Base-by-base conservation (phyloP, 2,113 vertebrate genomes). In the Stigmatopora argus region DNA sequence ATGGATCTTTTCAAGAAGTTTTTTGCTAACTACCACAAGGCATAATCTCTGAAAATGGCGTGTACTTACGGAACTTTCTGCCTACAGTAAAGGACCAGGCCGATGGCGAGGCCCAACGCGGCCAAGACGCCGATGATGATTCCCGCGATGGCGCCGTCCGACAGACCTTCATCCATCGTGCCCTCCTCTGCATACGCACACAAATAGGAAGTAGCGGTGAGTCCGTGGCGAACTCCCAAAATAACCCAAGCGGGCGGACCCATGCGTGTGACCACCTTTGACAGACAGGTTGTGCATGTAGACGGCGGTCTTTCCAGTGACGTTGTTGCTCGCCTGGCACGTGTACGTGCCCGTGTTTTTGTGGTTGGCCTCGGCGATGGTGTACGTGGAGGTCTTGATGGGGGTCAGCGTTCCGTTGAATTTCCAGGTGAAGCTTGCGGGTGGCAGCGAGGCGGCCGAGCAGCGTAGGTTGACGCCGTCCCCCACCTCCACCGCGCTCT, bases 101-200 rank as follows among this genome's bases (percentile, higher is more conserved):
- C 84, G 13, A 80, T 68, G 62, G 85, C 73, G 12, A 63, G 18
- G 0, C 31, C 74, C 0, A 87, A 12, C 1, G 62, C 68, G 0
- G 82, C 1, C 1, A 92, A 68, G 61, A 90, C 65, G 0, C 7
- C 88, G 49, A 92, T 92, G 70, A 90, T 63, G 48, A 92, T 92
- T 52, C 87, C 91, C 17, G 89, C 89, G 38, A 92, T 86, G 56
- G 89, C 86, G 15, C 91, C 90, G 1, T 80, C 83, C 9, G 89
- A 87, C 19, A 92, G 80, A 1, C 70, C 77, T 1, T 79, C 49
- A 0, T 82, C 66, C 35, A 78, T 5, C 0, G 61, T 2, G 11
- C 80, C 80, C 10, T 72, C 63, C 3, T 64, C 89, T 91, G 35
- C 0, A 41, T 44, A 21, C 12, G 11, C 34, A 41, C 38, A 41